Percentiles rank a stretch among this genome's conserved stretches.
Conservation (phyloP, 2,113 vertebrate genomes). For the Austrofundulus limnaeus region DNA sequence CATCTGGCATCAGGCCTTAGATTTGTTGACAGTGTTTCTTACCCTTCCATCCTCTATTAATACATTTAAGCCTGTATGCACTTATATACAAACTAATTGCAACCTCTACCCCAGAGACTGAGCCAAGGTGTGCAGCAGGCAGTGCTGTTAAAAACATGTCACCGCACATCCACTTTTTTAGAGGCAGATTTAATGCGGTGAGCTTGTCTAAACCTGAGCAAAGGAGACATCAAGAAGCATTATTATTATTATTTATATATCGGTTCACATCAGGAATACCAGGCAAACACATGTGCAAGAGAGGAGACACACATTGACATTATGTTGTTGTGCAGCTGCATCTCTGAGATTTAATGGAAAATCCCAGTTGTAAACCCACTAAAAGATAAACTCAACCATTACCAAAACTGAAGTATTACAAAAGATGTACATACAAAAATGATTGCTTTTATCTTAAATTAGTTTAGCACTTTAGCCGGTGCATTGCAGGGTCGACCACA, state of each 20-base stretch:
- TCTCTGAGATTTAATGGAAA: constrained; percentile 15
- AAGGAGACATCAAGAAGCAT: constrained; percentile 24
- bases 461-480: constrained; percentile 20
- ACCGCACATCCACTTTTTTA: constrained; percentile 42
- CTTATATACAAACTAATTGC: constrained; percentile 20
- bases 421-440: background rate
- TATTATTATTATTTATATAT: constrained; percentile 36
- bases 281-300: constrained; percentile 18
- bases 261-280: constrained; percentile 36
- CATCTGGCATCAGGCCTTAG: constrained; percentile 57
- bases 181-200: constrained; percentile 46
- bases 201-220: constrained; percentile 41
- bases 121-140: constrained; percentile 41
- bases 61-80: constrained; percentile 21
- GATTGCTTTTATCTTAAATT: constrained; percentile 10
- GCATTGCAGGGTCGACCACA: constrained; percentile 29
- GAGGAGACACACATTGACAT: constrained; percentile 24
- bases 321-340: constrained; percentile 53
- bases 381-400: constrained; percentile 1
- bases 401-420: background rate
- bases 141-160: constrained; percentile 56
- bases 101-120: constrained; percentile 29
- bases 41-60: constrained; percentile 14
- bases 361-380: background rate
- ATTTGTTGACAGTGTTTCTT: constrained; percentile 41